Conservation (phyloP, 1,140 invertebrate genomes). For the Wasmannia auropunctata region DNA sequence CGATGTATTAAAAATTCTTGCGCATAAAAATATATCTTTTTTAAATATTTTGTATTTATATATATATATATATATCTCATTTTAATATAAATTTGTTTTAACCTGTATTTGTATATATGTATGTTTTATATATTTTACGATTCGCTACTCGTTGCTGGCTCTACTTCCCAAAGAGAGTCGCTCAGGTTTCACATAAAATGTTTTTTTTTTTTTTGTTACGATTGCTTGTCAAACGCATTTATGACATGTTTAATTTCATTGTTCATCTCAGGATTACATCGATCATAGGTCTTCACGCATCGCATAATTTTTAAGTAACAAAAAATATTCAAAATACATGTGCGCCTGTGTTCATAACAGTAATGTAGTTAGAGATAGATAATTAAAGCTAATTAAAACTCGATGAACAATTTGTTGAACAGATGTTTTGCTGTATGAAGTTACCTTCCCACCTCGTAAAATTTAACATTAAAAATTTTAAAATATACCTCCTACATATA, state of each 20-base stretch:
- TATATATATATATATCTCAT: constrained; percentile 21
- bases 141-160: neutral
- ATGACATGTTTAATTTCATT: constrained; percentile 32
- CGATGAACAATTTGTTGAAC: constrained; percentile 21
- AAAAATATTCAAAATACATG: constrained; percentile 25
- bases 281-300: neutral
- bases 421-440: constrained; percentile 3
- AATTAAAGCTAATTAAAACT: constrained; percentile 45
- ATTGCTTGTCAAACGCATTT: constrained; percentile 6
- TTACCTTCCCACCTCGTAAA: constrained; percentile 34
- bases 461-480: constrained; percentile 21
- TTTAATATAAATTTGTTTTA: constrained; percentile 43
- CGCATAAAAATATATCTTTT: constrained; percentile 16
- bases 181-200: constrained; percentile 21
- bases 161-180: constrained; percentile 12
- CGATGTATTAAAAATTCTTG: constrained; percentile 3
- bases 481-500: constrained; percentile 29
- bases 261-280: constrained; percentile 24
- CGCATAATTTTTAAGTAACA: constrained; percentile 38
- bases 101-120: neutral
- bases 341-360: constrained; percentile 32
- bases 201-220: constrained; percentile 23
- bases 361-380: constrained; percentile 17
- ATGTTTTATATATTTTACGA: constrained; percentile 15
- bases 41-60: constrained; percentile 42